These are phyloP conservation scores for Crax fasciolata DNA, from an alignment of 2,797 vertebrate genomes.

Conservation along the genomic window DNA sequence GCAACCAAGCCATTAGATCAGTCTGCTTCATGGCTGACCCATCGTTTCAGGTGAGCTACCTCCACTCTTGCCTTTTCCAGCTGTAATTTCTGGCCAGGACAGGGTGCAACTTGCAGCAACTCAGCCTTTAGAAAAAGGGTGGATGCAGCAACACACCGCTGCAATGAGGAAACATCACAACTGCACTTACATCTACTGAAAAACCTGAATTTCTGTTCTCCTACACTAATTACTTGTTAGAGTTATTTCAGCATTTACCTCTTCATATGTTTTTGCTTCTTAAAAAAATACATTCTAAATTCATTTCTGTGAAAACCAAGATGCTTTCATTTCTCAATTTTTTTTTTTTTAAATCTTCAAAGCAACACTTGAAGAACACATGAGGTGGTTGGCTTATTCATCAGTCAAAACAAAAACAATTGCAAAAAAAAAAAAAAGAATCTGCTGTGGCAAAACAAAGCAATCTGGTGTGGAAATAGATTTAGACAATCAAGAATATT, in stretches of 20 bases:
- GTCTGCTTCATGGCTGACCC: slow-evolving; percentile 25
- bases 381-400: not conserved
- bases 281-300: not conserved
- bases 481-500: not conserved
- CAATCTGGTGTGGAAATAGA: not conserved
- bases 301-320: not conserved
- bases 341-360: not conserved
- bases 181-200: not conserved
- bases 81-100: not conserved
- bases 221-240: not conserved
- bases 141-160: not conserved
- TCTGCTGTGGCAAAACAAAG: not conserved
- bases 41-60: not conserved
- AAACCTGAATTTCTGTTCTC: not conserved
- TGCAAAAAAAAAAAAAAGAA: not conserved
- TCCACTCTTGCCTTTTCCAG: not conserved
- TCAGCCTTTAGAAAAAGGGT: slow-evolving; percentile 4
- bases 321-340: not conserved
- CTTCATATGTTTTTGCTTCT: not conserved
- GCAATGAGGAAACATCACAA: slow-evolving; percentile 6
- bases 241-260: not conserved
- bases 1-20: slow-evolving; percentile 26
- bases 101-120: not conserved
- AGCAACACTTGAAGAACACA: not conserved
- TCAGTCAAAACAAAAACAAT: not conserved